Conservation (phyloP, 1,140 invertebrate species). For the Fopius arisanus region DNA sequence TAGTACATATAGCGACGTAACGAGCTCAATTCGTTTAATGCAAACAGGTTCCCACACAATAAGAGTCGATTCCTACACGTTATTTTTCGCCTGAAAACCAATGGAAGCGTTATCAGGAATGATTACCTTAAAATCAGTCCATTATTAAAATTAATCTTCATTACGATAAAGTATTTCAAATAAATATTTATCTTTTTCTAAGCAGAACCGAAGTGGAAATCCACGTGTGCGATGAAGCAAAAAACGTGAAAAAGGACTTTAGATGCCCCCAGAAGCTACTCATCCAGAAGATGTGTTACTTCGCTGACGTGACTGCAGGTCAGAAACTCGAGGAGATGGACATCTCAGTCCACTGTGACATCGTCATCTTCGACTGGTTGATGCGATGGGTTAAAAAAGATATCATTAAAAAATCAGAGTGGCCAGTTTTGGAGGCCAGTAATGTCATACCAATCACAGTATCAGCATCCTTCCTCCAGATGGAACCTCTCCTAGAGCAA, state of each 20-base stretch:
- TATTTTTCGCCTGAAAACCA: too few relatives aligned
- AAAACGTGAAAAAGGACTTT: conserved; percentile 87
- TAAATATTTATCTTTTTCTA: conserved; percentile 39
- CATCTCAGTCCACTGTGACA: conserved; percentile 95
- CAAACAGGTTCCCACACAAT: too few relatives aligned
- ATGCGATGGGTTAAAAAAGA: conserved; percentile 91
- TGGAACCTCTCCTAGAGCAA: conserved; percentile 85
- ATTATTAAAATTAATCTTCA: too few relatives aligned
- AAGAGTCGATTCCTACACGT: too few relatives aligned
- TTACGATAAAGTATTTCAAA: too few relatives aligned
- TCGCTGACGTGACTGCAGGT: conserved; percentile 85
- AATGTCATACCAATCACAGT: conserved; percentile 92
- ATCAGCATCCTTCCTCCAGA: conserved; percentile 92
- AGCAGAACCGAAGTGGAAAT: conserved; percentile 82
- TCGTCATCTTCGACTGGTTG: conserved; percentile 94
- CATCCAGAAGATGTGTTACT: conserved; percentile 93
- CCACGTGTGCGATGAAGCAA: conserved; percentile 87
- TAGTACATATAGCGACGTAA: too few relatives aligned
- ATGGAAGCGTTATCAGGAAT: too few relatives aligned
- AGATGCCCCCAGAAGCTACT: conserved; percentile 84
- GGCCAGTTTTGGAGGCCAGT: conserved; percentile 79
- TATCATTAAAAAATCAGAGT: conserved; percentile 70
- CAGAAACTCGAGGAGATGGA: conserved; percentile 93
- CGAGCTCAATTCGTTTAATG: too few relatives aligned
- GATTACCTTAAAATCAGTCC: too few relatives aligned